Percentiles rank a stretch among this genome's conserved stretches.
phyloP scores from a whole-genome alignment of 2,888 invertebrate genomes.

The Uloborus plumipes region DNA sequence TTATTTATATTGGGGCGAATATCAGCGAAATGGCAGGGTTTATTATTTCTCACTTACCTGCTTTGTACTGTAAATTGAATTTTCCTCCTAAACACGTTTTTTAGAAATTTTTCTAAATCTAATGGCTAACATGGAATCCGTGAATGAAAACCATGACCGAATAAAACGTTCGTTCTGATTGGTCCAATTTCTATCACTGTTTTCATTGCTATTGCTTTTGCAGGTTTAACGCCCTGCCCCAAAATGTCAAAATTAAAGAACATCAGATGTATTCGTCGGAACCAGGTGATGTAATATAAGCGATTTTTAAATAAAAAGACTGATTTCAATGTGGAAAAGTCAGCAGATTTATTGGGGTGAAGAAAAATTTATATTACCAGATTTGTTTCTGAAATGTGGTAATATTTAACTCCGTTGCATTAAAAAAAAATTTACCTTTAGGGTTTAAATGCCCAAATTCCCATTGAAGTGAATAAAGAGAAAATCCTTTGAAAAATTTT shows the following conservation, averaged over 20 bases:
- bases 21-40: neutral
- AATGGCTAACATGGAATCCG: constrained; percentile 61
- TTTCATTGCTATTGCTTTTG: constrained; percentile 38
- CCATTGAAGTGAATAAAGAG: too few species aligned
- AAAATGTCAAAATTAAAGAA: constrained; percentile 10
- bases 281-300: too few species aligned
- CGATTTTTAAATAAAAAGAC: too few species aligned
- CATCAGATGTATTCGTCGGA: neutral
- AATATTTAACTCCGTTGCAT: too few species aligned
- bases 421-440: too few species aligned
- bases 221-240: constrained; percentile 60
- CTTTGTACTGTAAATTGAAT: constrained; percentile 26
- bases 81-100: constrained; percentile 61
- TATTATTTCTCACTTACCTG: constrained; percentile 45
- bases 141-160: constrained; percentile 64
- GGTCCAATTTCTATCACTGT: constrained; percentile 61
- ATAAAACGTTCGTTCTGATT: constrained; percentile 66
- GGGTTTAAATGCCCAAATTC: too few species aligned
- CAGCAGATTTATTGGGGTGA: too few species aligned
- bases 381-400: too few species aligned
- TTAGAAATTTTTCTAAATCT: constrained; percentile 43
- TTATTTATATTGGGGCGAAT: constrained; percentile 1
- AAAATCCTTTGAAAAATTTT: too few species aligned
- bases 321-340: too few species aligned
- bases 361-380: too few species aligned